Base-by-base conservation (phyloP, 2,888 invertebrate genomes). In the Rotaria socialis region DNA sequence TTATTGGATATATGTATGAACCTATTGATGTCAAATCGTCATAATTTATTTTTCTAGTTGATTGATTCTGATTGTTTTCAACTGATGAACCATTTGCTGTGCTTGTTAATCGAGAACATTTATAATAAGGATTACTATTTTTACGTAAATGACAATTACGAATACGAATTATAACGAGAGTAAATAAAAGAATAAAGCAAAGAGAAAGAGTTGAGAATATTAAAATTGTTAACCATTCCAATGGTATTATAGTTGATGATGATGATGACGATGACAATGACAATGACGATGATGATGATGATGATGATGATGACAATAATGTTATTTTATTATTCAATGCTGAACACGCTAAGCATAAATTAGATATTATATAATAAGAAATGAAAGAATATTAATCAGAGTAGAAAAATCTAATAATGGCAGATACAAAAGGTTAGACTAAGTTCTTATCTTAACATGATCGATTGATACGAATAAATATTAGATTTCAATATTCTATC, bases 1-100 rank as follows among this genome's bases (percentile, higher is more conserved):
- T 80, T 47, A 80, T 80, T 80, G 80, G 80, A 80, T 80, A 80
- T 41, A 80, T 43, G n/a, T 80, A 80, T 43, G 80, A 80, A 2
- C 47, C 80, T 2, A 80, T 35, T 47, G 11, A 14, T 80, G 80
- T 11, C 19, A 80, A 0, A 80, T 80, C 80, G 47, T 80, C 80
- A 47, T 80, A 80, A 80, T 22, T 43, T 47, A 47, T 80, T 35
- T 35, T 35, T 67, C 19, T 35, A 35, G 35, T 16, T 27, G 16
- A 3, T 35, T 67, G 67, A 67, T 67, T 35, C 14, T 16, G 35
- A 67, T 67, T 35, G 14, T 67, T 67, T 67, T 67, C 67, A 67
- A 35, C 16, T 27, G 60, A n/a, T 67, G 67, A 67, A 35, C 3
- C 35, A 67, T 35, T 67, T 67, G 35, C 35, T 35, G 19, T 35